These are phyloP conservation scores for Parazoanthus darwini DNA, from an alignment of 92 coral and sea anemone genomes.

Conservation along the genomic window DNA sequence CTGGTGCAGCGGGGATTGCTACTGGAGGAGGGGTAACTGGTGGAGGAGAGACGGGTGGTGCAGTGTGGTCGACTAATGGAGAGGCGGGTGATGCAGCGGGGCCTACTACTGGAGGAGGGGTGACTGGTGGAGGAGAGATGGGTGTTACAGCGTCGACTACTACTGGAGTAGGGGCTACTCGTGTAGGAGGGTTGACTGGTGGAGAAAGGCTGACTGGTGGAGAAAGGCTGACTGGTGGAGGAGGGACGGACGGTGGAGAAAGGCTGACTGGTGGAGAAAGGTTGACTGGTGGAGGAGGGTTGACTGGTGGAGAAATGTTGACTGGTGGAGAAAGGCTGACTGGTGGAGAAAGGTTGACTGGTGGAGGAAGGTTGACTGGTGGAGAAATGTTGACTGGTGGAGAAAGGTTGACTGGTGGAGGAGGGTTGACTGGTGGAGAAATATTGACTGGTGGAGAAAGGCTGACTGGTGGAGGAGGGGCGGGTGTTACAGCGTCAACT, in stretches of 20 bases:
- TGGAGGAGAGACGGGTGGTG: not conserved
- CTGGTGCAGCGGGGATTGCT: not conserved
- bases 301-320: not conserved
- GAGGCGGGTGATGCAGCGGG: not conserved
- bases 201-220: not conserved
- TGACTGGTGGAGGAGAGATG: not conserved
- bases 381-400: not conserved
- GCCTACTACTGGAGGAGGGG: not conserved
- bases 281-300: not conserved
- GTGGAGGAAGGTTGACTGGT: not conserved
- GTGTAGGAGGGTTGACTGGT: not conserved
- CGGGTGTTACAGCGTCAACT: not conserved
- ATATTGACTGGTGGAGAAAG: not conserved
- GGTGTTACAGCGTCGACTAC: not conserved
- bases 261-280: not conserved
- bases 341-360: not conserved
- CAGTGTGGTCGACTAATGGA: not conserved
- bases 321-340: not conserved
- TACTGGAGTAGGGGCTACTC: too few species aligned
- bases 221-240: not conserved
- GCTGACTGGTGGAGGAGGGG: not conserved
- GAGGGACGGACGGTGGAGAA: not conserved
- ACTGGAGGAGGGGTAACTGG: not conserved
- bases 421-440: not conserved
- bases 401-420: not conserved